phyloP scores from a whole-genome alignment of 2,797 vertebrate genomes.

The Brachyrhaphis roseni region DNA sequence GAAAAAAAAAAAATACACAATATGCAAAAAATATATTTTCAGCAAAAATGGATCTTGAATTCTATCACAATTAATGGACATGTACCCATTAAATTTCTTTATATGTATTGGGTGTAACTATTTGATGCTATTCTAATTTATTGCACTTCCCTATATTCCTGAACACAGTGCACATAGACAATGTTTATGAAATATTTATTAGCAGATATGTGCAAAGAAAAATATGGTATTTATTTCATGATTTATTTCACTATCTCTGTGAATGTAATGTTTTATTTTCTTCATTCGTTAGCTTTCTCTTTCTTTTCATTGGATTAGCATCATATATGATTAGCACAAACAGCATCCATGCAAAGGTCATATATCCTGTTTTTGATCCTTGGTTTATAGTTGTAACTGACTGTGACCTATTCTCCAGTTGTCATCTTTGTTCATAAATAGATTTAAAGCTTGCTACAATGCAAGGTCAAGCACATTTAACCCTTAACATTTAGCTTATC shows the following conservation, averaged over 20 bases:
- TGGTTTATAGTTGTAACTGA: conserved; percentile 35
- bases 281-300: background rate
- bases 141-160: background rate
- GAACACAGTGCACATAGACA: background rate
- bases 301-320: background rate
- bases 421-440: conserved; percentile 39
- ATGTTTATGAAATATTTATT: background rate
- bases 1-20: background rate
- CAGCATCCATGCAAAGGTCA: conserved; percentile 24
- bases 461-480: conserved; percentile 72
- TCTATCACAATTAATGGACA: background rate
- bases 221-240: background rate
- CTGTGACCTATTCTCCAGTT: conserved; percentile 37
- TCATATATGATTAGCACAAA: background rate
- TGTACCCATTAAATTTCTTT: background rate
- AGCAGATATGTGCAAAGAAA: conserved; percentile 7
- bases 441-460: conserved; percentile 53
- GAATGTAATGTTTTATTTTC: background rate
- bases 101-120: background rate
- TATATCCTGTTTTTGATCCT: conserved; percentile 21
- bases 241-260: background rate
- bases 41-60: background rate
- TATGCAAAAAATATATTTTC: background rate
- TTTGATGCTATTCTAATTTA: background rate
- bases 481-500: conserved; percentile 65